Base-by-base conservation (phyloP, 1,140 invertebrate species). In the Macrobrachium rosenbergii region DNA sequence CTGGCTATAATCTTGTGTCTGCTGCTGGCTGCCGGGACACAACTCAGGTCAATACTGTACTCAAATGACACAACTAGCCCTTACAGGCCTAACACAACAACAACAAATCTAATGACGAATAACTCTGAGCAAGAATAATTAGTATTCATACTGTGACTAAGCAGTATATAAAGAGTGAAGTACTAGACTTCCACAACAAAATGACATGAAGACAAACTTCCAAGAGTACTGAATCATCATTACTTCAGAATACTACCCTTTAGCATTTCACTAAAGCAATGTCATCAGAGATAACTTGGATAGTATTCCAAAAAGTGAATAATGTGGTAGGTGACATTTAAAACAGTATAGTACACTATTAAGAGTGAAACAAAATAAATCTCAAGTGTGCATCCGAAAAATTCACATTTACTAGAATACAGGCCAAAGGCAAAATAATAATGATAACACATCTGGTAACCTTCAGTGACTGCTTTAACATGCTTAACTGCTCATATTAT, bases 1-100 rank as follows among this genome's bases (percentile, higher is more conserved):
- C 63, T 87, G 85, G 78, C 85, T 87, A 84, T 84, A 87, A 79
- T 87, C 85, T 87, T 87, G 85, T 87, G 85, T 87, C 85, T 87
- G 85, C 77, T 80, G 85, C 85, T 87, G 85, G 85, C 85, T 87
- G 85, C 85, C 85, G 85, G 85, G 78, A 87, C 85, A 87, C 69
- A 80, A 87, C 85, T 81, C 78, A 52, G 85, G 85, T 87, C 77
- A 87, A 87, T 87, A 69, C 77, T 81, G 67, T 72, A 82, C 64
- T 82, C 43, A 85, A 59, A 85, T 76, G 76, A 76, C 73, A 28
- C 83, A 85, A 85, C 83, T 76, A 85, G 78, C 75, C 52, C 52
- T 52, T 52, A 85, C 69, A 60, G 62, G 64, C 67, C 82, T 83
- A 83, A 83, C 82, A 76, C 59, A 77, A 77, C 81, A 52, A 52